A percentile compares a stretch with the other conserved stretches of the same genome.
Conservation (phyloP, 2,113 vertebrate genomes). For the Oreocharis arfaki region DNA sequence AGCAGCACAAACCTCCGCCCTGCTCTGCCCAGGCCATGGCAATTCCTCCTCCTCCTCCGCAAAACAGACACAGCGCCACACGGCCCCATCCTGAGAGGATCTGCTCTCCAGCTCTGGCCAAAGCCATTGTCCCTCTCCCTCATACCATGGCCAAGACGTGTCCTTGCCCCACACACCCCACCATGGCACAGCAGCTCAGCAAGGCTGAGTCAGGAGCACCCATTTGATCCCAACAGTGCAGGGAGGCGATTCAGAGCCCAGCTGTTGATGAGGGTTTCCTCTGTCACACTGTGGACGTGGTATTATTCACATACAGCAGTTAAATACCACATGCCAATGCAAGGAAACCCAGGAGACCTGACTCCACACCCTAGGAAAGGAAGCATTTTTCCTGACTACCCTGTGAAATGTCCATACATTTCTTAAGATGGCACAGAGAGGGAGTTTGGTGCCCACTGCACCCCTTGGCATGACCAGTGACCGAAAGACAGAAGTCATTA, state of each 20-base stretch:
- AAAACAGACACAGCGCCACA: not conserved
- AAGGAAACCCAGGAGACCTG: not conserved
- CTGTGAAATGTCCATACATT: not conserved
- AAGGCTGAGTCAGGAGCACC: not conserved
- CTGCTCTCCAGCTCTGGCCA: not conserved
- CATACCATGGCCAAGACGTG: fast-evolving
- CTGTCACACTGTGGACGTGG: not conserved
- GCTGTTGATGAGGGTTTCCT: not conserved
- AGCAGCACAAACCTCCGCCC: not conserved
- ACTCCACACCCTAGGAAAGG: not conserved
- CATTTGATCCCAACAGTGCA: not conserved
- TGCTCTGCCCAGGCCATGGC: not conserved
- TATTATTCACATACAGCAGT: not conserved
- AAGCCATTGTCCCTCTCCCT: not conserved
- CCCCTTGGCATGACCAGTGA: not conserved
- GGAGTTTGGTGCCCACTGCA: not conserved
- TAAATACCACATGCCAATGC: not conserved
- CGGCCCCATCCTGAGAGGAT: not conserved
- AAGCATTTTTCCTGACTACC: not conserved
- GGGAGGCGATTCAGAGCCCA: not conserved
- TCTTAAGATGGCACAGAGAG: not conserved
- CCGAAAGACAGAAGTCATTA: fast-evolving
- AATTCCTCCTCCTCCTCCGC: not conserved
- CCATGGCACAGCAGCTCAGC: not conserved
- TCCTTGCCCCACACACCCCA: not conserved